Evolutionary conservation across 2,113 vertebrate species (phyloP).

Genomic region (Sardina pilchardus): DNA sequence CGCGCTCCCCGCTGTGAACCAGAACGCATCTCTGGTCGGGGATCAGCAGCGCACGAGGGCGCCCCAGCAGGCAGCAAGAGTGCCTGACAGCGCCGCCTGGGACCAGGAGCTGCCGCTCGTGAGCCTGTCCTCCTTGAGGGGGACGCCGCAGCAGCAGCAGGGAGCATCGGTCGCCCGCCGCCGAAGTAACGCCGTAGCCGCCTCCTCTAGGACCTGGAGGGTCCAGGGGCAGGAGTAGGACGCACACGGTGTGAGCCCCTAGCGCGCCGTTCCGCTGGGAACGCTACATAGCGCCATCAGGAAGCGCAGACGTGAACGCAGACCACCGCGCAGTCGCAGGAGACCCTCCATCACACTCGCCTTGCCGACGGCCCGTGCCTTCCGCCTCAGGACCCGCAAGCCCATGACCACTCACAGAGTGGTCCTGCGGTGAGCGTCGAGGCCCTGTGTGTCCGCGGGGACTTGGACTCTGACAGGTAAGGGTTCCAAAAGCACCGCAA

Average conservation of each 20-base stretch:
- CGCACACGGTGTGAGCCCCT: not conserved
- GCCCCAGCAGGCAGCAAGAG: too few species aligned
- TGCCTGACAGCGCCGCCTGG: too few species aligned
- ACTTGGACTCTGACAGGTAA: not conserved
- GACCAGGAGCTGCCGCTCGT: too few species aligned
- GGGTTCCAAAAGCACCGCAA: not conserved
- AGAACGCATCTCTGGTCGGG: too few species aligned
- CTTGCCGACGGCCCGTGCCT: not conserved
- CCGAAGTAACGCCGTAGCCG: too few species aligned
- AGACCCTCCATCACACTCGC: not conserved
- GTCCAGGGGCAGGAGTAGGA: not conserved
- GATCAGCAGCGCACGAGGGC: too few species aligned
- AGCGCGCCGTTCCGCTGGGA: not conserved
- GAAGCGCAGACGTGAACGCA: not conserved
- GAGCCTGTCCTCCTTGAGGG: not conserved
- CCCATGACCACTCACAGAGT: not conserved
- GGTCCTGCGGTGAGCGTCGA: not conserved
- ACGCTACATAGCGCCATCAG: not conserved
- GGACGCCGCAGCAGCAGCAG: not conserved
- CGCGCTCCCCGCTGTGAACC: too few species aligned
- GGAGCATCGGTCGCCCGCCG: too few species aligned
- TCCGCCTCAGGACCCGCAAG: not conserved
- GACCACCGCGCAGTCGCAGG: not conserved
- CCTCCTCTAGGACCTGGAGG: too few species aligned
- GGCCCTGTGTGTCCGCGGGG: not conserved